Evolutionary conservation across 1,140 invertebrate species (phyloP).

Genomic region (Trachymyrmex septentrionalis): DNA sequence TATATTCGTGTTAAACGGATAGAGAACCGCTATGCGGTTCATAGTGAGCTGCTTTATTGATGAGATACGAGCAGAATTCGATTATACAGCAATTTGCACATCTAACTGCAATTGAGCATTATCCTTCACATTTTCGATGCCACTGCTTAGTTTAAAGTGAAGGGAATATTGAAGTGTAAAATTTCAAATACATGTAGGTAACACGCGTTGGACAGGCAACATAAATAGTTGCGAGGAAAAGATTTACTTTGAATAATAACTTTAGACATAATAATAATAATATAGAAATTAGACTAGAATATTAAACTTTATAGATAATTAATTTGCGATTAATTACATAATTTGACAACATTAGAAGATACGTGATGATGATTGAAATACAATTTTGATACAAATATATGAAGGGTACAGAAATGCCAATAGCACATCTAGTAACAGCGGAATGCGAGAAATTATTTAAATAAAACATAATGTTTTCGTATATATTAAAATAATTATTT

Average conservation of each 20-base stretch:
- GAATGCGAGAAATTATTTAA: not conserved
- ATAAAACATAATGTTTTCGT: not conserved
- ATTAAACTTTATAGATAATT: not conserved
- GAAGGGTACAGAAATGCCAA: not conserved
- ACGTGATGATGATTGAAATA: not conserved
- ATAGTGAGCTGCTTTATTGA: slow-evolving; percentile 41
- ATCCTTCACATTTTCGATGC: slow-evolving; percentile 8
- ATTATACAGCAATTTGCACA: slow-evolving; percentile 36
- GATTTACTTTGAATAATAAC: not conserved
- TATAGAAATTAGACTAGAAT: not conserved
- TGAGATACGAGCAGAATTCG: slow-evolving; percentile 42
- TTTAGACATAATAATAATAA: not conserved
- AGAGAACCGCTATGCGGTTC: slow-evolving; percentile 33
- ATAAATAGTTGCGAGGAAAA: not conserved
- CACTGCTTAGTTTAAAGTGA: not conserved
- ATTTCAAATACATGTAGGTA: not conserved
- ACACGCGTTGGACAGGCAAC: not conserved
- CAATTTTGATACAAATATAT: not conserved
- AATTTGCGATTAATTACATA: slow-evolving; percentile 3
- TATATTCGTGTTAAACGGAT: slow-evolving; percentile 59
- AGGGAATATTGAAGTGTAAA: not conserved
- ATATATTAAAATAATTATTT: too few relatives aligned
- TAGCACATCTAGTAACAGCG: not conserved
- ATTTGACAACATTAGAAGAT: not conserved
- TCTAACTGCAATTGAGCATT: slow-evolving; percentile 35